These are phyloP conservation scores for Odontophorus gujanensis DNA, from an alignment of 2,113 vertebrate species.

Conservation along the genomic window DNA sequence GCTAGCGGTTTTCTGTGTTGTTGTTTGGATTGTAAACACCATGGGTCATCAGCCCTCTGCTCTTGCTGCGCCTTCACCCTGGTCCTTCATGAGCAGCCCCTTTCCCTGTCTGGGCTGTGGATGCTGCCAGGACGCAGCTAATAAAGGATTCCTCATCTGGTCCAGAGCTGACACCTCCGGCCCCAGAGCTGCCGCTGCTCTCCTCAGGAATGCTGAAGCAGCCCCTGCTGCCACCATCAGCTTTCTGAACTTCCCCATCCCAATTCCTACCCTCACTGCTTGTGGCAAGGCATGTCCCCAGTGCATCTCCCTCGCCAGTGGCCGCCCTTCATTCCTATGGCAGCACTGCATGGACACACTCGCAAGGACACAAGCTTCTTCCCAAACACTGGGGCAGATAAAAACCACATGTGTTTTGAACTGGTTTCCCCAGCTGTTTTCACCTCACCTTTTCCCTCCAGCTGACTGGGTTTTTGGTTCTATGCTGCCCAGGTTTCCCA, in stretches of 20 bases:
- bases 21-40: constrained; percentile 19
- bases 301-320: not conserved
- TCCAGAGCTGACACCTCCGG: not conserved
- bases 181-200: not conserved
- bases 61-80: not conserved
- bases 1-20: not conserved
- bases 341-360: accelerated
- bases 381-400: not conserved
- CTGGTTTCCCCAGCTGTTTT: constrained; percentile 25
- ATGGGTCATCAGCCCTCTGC: not conserved
- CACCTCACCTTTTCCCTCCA: not conserved
- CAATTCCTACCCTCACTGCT: not conserved
- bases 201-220: not conserved
- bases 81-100: not conserved
- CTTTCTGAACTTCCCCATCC: not conserved
- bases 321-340: not conserved
- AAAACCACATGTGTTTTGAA: not conserved
- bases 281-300: too few relatives aligned
- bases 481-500: not conserved
- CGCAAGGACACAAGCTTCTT: not conserved
- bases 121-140: not conserved
- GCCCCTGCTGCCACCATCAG: not conserved
- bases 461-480: constrained; percentile 26
- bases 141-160: not conserved
- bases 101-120: not conserved